A percentile compares a stretch with the other conserved stretches of the same genome.
phyloP scores from a whole-genome alignment of 2,797 vertebrate species.

The Oreortyx pictus region DNA sequence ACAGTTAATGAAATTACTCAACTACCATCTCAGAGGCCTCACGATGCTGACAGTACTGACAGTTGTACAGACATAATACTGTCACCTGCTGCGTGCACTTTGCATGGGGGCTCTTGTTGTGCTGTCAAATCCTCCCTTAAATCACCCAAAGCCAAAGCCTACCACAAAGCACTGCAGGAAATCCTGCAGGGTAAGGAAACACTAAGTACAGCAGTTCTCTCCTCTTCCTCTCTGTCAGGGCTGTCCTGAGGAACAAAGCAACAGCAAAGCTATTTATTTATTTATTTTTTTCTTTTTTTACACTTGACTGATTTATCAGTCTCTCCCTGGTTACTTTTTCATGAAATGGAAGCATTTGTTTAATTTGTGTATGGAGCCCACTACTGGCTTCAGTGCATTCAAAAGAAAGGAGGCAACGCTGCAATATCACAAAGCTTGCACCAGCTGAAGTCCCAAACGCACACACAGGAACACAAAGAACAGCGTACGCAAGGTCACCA shows the following conservation, averaged over 20 bases:
- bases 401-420: too few relatives aligned
- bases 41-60: not conserved
- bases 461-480: too few relatives aligned
- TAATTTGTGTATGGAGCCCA: too few relatives aligned
- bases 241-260: not conserved
- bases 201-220: not conserved
- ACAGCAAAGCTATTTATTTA: not conserved
- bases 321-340: not conserved
- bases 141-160: not conserved
- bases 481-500: too few relatives aligned
- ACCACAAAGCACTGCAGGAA: not conserved
- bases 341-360: not conserved
- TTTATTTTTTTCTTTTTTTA: too few relatives aligned
- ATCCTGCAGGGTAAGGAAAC: not conserved
- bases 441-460: too few relatives aligned
- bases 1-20: not conserved
- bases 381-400: too few relatives aligned
- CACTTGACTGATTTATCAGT: not conserved
- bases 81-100: fast-evolving
- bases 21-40: not conserved
- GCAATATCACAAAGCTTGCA: too few relatives aligned
- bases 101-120: not conserved
- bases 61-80: not conserved
- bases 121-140: not conserved
- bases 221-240: not conserved